Conservation (phyloP, 2,113 vertebrate species). For the Neopipo cinnamomea region DNA sequence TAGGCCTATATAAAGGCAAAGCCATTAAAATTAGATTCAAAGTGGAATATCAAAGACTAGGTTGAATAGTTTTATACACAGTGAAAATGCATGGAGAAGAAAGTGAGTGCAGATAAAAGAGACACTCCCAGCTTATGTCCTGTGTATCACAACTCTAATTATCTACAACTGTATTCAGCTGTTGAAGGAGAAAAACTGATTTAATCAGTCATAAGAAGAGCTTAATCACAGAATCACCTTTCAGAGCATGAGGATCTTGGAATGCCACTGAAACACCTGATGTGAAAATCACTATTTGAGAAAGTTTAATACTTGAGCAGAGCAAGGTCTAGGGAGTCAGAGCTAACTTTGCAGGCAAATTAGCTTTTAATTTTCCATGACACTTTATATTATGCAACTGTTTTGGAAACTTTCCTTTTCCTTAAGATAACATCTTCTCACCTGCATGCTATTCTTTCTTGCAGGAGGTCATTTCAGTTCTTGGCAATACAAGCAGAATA, state of each 20-base stretch:
- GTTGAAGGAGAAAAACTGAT: conserved; percentile 6
- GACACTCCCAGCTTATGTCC: neutral
- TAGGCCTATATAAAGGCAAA: neutral
- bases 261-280: neutral
- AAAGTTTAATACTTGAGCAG: neutral
- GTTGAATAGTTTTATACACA: neutral
- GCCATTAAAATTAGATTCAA: neutral
- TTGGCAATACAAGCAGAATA: neutral
- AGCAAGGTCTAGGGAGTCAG: neutral
- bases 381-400: neutral
- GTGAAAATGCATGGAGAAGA: neutral
- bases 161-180: neutral
- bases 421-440: neutral
- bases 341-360: neutral
- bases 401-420: conserved; percentile 3
- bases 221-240: neutral
- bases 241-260: neutral
- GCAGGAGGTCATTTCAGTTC: neutral
- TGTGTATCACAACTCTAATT: neutral
- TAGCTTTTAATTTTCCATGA: conserved; percentile 1
- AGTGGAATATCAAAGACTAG: neutral
- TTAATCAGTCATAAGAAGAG: neutral
- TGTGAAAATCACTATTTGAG: neutral
- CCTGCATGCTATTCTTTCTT: neutral
- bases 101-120: neutral